Evolutionary conservation across 2,888 invertebrate species (phyloP).

Genomic region (Drosophila austrosaltans): DNA sequence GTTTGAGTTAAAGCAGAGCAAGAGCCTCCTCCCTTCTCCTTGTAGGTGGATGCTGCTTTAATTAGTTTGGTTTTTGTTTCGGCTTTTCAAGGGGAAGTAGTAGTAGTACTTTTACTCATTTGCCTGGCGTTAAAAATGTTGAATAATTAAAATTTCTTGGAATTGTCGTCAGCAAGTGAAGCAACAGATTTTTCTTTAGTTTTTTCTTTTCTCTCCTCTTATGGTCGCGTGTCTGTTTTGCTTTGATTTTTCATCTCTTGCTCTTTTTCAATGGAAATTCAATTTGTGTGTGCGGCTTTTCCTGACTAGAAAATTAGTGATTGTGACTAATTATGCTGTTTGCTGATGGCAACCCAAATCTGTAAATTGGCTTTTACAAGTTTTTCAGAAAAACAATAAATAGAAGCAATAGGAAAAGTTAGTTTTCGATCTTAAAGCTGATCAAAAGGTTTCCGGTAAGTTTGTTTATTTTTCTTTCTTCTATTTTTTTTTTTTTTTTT

Average conservation of each 20-base stretch:
- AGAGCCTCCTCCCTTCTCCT: conserved; percentile 24
- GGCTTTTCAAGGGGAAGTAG: conserved; percentile 20
- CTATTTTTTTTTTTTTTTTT: conserved; percentile 35
- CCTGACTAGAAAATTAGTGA: conserved; percentile 36
- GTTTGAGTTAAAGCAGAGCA: neutral
- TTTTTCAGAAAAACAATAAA: neutral
- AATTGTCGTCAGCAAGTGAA: conserved; percentile 59
- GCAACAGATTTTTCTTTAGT: conserved; percentile 1
- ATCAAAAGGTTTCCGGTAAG: conserved; percentile 27
- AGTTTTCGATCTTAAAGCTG: conserved; percentile 32
- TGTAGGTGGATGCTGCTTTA: conserved; percentile 77
- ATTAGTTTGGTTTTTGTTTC: conserved; percentile 64
- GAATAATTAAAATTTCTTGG: conserved; percentile 77
- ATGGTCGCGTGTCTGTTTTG: conserved; percentile 58
- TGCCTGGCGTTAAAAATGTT: conserved; percentile 75
- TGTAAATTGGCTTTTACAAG: conserved; percentile 30
- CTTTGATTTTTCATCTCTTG: conserved; percentile 46
- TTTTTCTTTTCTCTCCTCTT: conserved; percentile 34
- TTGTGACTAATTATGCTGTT: conserved; percentile 55
- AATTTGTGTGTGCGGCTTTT: conserved; percentile 36
- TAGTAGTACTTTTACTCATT: conserved; percentile 48
- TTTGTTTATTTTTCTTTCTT: neutral
- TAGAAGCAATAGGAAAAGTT: neutral
- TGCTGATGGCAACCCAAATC: conserved; percentile 18
- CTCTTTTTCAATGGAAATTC: conserved; percentile 48